phyloP scores from a whole-genome alignment of 2,113 vertebrate species.

The Sebastes schlegelii region DNA sequence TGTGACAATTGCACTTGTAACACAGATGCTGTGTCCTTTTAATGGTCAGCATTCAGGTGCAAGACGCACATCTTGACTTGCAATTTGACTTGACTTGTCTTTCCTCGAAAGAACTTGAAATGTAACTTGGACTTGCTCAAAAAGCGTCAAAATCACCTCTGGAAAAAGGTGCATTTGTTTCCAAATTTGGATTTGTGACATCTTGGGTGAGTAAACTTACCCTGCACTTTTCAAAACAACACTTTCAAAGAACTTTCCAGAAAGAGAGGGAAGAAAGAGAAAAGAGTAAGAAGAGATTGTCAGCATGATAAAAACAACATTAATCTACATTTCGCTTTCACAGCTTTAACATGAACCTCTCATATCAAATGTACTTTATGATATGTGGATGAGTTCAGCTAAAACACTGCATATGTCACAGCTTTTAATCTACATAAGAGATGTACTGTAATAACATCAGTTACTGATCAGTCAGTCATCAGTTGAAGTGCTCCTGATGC shows the following conservation, averaged over 20 bases:
- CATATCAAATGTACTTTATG: background rate
- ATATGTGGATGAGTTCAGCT: background rate
- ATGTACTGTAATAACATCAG: constrained; percentile 9
- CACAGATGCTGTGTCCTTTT: background rate
- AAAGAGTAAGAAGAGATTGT: too few relatives aligned
- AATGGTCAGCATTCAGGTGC: background rate
- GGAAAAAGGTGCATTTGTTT: background rate
- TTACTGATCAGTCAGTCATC: constrained; percentile 19
- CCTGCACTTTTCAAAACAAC: background rate
- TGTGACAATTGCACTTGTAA: background rate
- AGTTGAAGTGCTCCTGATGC: background rate
- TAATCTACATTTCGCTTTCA: background rate
- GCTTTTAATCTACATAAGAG: background rate
- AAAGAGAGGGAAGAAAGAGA: background rate
- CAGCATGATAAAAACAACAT: too few relatives aligned
- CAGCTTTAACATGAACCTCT: background rate
- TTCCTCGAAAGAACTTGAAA: too few relatives aligned
- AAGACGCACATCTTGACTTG: too few relatives aligned
- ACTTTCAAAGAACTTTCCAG: background rate
- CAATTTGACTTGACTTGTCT: too few relatives aligned
- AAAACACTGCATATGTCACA: background rate
- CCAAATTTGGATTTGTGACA: background rate
- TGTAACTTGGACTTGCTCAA: too few relatives aligned
- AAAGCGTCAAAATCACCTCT: background rate
- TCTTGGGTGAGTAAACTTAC: background rate